Base-by-base conservation (phyloP, 1,140 invertebrate genomes). In the Cyphomyrmex costatus region DNA sequence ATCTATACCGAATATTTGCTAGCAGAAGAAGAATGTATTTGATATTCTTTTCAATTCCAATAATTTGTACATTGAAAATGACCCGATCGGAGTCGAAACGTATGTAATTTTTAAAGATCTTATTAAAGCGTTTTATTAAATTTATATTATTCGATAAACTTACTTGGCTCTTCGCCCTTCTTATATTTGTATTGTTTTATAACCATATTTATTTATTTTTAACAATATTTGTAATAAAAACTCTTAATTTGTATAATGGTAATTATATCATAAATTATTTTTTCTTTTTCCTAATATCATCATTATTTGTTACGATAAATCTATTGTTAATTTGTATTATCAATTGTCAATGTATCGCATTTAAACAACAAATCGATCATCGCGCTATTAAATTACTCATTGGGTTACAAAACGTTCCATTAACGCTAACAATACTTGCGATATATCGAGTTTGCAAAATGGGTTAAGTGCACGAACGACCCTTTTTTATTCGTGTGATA, bases 401-500 rank as follows among this genome's bases (percentile, higher is more conserved):
- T 73, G 33, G 30, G 16, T 78, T 78, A 78, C 36, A 85, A 85
- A 85, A 63, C 27, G 71, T 84, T 77, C 14, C 53, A 36, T 85
- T 61, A 61, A 49, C 61, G 73, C 58, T 49, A 60, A 78, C 82
- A 78, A 78, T 51, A 63, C 21, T 27, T 42, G 49, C 3, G 71
- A 16, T 85, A 68, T 56, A 78, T 78, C 46, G 73, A 85, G n/a
- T 63, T 63, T 53, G 82, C 46, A 46, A 78, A 65, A 66, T 65
- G 61, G 49, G 73, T 85, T 85, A 85, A 77, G 58, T 76, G 58
- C 74, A 76, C 46, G 60, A 21, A 19, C 82, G 73, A 77, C 33
- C 46, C 46, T 46, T 78, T 85, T 16, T 78, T 46, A 78, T 77
- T 63, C 82, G 82, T 33, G 46, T 85, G 82, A 85, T 77, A 61